Percentiles rank a stretch among this genome's conserved stretches.
These are phyloP conservation scores for Metaphire vulgaris DNA, from an alignment of 1,140 invertebrate genomes.

Conservation along the genomic window DNA sequence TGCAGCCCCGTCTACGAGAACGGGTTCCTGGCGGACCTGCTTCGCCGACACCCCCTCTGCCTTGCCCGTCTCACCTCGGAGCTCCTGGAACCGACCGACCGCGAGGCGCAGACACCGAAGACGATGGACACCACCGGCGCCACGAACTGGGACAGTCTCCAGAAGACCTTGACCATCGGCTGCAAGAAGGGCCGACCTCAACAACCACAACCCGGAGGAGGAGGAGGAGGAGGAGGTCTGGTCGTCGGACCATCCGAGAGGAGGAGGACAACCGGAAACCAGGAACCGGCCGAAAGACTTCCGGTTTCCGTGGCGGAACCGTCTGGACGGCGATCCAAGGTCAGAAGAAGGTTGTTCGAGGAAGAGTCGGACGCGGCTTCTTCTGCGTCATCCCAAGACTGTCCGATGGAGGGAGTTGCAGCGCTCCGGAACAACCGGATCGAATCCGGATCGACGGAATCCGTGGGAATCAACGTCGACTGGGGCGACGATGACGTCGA, in stretches of 20 bases:
- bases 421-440: not conserved
- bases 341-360: not conserved
- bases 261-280: not conserved
- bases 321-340: not conserved
- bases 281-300: not conserved
- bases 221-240: too few species aligned
- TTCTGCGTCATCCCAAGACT: not conserved
- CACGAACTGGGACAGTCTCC: not conserved
- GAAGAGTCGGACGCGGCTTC: not conserved
- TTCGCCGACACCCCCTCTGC: not conserved
- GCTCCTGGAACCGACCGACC: not conserved
- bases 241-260: not conserved
- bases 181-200: not conserved
- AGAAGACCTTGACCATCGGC: not conserved
- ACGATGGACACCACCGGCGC: too few species aligned
- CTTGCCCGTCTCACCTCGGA: not conserved
- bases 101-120: not conserved
- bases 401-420: not conserved
- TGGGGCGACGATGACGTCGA: not conserved
- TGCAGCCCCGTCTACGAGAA: not conserved
- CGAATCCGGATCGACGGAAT: not conserved
- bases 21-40: not conserved
- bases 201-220: not conserved
- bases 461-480: not conserved
- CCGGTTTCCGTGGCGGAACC: not conserved